Evolutionary conservation across 1,140 invertebrate genomes (phyloP).

Genomic region (Bombus affinis): DNA sequence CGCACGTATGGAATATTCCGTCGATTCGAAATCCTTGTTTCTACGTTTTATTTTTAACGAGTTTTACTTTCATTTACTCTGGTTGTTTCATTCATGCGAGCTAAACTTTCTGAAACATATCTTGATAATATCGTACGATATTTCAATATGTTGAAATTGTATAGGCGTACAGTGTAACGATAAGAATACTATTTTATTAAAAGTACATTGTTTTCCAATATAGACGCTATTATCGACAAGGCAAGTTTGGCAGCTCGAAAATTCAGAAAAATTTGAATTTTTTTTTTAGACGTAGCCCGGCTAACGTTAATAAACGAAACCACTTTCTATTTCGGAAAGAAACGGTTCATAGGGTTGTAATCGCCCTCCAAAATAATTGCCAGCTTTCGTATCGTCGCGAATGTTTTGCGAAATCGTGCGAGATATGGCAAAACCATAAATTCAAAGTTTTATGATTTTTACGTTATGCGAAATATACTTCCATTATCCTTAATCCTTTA

Average conservation of each 20-base stretch:
- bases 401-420: too few species aligned
- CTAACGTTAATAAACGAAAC: not conserved
- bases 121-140: not conserved
- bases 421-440: too few species aligned
- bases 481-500: too few species aligned
- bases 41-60: not conserved
- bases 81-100: not conserved
- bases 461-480: too few species aligned
- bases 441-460: too few species aligned
- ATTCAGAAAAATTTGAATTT: not conserved
- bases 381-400: too few species aligned
- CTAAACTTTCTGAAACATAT: not conserved
- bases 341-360: not conserved
- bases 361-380: too few species aligned
- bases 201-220: too few species aligned
- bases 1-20: not conserved
- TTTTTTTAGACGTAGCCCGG: too few species aligned
- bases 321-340: not conserved
- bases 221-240: not conserved
- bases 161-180: fast-evolving
- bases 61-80: not conserved
- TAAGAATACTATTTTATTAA: not conserved
- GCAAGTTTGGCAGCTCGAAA: not conserved
- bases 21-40: not conserved
- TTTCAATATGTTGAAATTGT: too few species aligned